These are phyloP conservation scores for Latrodectus elegans DNA, from an alignment of 2,888 invertebrate genomes.

Conservation along the genomic window DNA sequence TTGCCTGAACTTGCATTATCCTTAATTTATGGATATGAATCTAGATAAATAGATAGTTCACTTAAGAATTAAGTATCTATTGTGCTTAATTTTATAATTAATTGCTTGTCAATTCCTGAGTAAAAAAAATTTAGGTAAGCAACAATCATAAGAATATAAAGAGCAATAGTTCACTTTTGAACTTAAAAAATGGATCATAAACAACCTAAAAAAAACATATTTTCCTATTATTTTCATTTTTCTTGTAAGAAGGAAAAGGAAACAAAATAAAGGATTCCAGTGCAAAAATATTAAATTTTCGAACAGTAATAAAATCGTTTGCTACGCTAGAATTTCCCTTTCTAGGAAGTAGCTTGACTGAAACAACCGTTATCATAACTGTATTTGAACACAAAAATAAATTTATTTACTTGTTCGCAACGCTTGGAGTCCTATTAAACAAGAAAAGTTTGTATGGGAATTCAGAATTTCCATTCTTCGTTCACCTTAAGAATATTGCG, in stretches of 20 bases:
- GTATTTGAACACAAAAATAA: constrained; percentile 18
- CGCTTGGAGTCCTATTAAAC: constrained; percentile 23
- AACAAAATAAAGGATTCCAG: not conserved
- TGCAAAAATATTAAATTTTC: too few relatives aligned
- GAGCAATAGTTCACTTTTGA: too few relatives aligned
- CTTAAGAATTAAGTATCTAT: too few relatives aligned
- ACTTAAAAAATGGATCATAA: too few relatives aligned
- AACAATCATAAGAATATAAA: not conserved
- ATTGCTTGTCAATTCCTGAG: too few relatives aligned
- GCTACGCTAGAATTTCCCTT: constrained; percentile 24
- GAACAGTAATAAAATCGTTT: not conserved
- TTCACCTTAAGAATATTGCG: not conserved
- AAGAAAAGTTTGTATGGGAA: constrained; percentile 8
- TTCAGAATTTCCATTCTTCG: constrained; percentile 16
- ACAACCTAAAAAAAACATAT: too few relatives aligned
- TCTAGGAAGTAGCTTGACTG: constrained; percentile 1
- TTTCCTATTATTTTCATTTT: too few relatives aligned
- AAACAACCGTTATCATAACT: constrained; percentile 28
- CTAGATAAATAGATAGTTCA: too few relatives aligned
- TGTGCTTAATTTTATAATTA: too few relatives aligned
- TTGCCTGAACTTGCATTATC: too few relatives aligned
- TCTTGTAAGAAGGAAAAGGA: not conserved
- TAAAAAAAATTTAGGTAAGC: too few relatives aligned
- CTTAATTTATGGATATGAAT: too few relatives aligned
- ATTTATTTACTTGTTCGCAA: constrained; percentile 13